Base-by-base conservation (phyloP, 2,113 vertebrate genomes). In the Pelecanoides urinatrix region DNA sequence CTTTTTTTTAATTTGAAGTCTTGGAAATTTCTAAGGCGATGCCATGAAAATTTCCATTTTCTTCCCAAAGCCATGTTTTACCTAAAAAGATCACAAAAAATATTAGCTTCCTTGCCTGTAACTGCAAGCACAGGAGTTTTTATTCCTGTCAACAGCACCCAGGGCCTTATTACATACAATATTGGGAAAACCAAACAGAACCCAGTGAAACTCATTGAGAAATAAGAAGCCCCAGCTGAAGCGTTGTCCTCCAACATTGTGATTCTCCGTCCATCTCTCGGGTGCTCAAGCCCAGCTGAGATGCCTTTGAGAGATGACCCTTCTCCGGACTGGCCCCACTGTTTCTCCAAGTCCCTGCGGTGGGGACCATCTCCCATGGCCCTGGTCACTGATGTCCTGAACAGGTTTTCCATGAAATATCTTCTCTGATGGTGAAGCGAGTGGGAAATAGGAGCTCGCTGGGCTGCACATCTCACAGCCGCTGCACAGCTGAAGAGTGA, bases 161-260 rank as follows among this genome's bases (percentile, higher is more conserved):
- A 25, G 29, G 47, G 19, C 34, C 20, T 83, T 32, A 47, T 53
- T 40, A 47, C 1, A 1, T 12, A 32, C 25, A 40, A 42, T 32
- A 42, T 2, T 47, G 10, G 13, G 55, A 34, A 53, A 63, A 53
- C 16, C 0, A 0, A 55, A 49, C n/a, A 30, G 72, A n/a, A 11
- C 34, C 11, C 18, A 13, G 38, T 20, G 32, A 53, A 49, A 25
- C 3, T 42, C 30, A 16, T 30, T 29, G 40, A n/a, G 61, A 53
- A 75, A 61, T 26, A 16, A n/a, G 23, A 21, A 63, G 40, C 47
- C 22, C 62, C 62, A 29, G 11, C 47, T 23, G 19, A 53, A 61
- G 49, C 1, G 0, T 17, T 44, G 47, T 14, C 42, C 49, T 71
- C 53, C 49, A 32, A 25, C n/a, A 6, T 19, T 2, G 2, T 13